These are phyloP conservation scores for Ochropacha duplaris DNA, from an alignment of 2,888 invertebrate species.

Conservation along the genomic window DNA sequence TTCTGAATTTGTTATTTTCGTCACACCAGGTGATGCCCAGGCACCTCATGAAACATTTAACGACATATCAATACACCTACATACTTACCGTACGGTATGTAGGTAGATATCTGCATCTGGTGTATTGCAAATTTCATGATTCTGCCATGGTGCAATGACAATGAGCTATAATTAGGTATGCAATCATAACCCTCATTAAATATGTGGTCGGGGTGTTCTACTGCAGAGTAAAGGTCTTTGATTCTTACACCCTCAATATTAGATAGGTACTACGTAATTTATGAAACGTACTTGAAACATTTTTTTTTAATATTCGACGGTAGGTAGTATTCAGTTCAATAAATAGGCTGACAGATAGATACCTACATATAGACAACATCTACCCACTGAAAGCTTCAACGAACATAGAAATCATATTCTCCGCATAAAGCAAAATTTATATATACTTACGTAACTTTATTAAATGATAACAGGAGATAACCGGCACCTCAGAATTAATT, in stretches of 20 bases:
- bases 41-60: slow-evolving; percentile 78
- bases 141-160: no score
- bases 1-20: slow-evolving; percentile 81
- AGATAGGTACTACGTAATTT: no score
- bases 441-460: slow-evolving; percentile 76
- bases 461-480: slow-evolving; percentile 82
- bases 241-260: no score
- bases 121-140: no score
- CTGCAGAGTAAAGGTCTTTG: no score
- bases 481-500: slow-evolving; percentile 83
- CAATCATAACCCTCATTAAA: no score
- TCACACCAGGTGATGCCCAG: slow-evolving; percentile 78
- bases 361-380: background rate
- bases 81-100: slow-evolving; percentile 2
- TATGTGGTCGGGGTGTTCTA: no score
- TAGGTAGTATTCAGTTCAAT: no score
- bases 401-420: slow-evolving; percentile 36
- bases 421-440: slow-evolving; percentile 57
- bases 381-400: slow-evolving; percentile 1
- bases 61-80: slow-evolving; percentile 61
- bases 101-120: background rate
- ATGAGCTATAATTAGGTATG: no score
- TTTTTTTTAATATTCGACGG: no score
- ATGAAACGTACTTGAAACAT: no score
- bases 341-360: no score